Evolutionary conservation across 2,797 vertebrate species (phyloP).

Genomic region (Manis javanica): DNA sequence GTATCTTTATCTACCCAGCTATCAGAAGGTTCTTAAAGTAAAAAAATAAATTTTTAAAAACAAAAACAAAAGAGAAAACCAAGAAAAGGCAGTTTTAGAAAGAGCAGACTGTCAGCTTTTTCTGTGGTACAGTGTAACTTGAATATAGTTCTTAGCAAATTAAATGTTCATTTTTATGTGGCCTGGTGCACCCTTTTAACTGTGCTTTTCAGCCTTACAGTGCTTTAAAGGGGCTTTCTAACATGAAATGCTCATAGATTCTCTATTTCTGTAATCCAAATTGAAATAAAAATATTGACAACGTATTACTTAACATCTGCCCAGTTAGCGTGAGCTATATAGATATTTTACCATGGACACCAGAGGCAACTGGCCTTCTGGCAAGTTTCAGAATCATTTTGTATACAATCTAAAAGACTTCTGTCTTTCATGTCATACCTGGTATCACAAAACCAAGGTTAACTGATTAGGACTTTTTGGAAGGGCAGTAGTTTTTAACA

Average conservation of each 20-base stretch:
- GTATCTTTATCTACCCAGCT: constrained; percentile 62
- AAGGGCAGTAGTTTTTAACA: neutral
- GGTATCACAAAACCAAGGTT: neutral
- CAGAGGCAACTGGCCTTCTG: neutral
- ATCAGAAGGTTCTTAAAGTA: constrained; percentile 51
- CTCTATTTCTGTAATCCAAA: neutral
- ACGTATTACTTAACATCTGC: neutral
- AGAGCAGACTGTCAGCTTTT: constrained; percentile 44
- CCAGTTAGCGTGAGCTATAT: neutral
- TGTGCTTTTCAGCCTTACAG: accelerated
- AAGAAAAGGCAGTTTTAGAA: constrained; percentile 61
- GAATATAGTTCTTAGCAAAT: constrained; percentile 62
- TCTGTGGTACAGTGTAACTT: neutral
- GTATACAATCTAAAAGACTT: neutral
- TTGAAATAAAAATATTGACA: neutral
- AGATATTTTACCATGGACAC: constrained; percentile 1
- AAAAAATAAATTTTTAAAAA: constrained; percentile 62
- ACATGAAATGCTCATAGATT: neutral
- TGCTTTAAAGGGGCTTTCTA: neutral
- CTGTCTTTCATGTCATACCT: neutral
- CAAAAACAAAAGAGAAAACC: neutral
- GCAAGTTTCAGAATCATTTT: neutral
- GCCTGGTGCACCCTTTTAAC: neutral
- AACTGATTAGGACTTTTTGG: neutral
- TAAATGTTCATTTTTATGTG: neutral